Evolutionary conservation across 1,140 invertebrate species (phyloP).

Genomic region (Anadara kagoshimensis): DNA sequence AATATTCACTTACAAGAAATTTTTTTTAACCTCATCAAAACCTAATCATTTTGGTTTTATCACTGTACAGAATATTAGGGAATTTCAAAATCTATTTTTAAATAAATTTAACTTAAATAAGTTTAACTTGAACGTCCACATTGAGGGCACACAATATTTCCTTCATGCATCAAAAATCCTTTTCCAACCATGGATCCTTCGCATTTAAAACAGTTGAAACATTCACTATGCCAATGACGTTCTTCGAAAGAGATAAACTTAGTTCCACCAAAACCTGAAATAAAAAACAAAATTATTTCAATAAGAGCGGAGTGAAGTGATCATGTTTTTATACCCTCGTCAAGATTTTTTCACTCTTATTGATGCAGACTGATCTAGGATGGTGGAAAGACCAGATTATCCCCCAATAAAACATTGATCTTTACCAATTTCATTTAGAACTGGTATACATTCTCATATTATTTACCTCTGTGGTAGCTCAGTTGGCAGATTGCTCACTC

Average conservation of each 20-base stretch:
- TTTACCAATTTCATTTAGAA: too few relatives aligned
- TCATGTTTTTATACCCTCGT: neutral
- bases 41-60: too few relatives aligned
- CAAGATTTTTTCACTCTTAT: neutral
- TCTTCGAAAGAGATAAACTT: conserved; percentile 99
- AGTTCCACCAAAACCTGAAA: conserved; percentile 82
- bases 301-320: neutral
- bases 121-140: conserved; percentile 80
- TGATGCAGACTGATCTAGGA: neutral
- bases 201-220: conserved; percentile 98
- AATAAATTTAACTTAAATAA: too few relatives aligned
- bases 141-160: conserved; percentile 98
- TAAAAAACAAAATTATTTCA: conserved; percentile 28
- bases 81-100: too few relatives aligned
- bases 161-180: conserved; percentile 98
- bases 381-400: too few relatives aligned
- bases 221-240: conserved; percentile 99
- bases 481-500: too few relatives aligned
- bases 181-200: conserved; percentile 94
- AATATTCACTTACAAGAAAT: too few relatives aligned
- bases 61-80: too few relatives aligned
- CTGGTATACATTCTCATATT: too few relatives aligned
- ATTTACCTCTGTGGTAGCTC: too few relatives aligned
- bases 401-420: too few relatives aligned
- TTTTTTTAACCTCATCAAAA: too few relatives aligned